Conservation (phyloP, 1,140 invertebrate genomes). For the Drosophila mayri region DNA sequence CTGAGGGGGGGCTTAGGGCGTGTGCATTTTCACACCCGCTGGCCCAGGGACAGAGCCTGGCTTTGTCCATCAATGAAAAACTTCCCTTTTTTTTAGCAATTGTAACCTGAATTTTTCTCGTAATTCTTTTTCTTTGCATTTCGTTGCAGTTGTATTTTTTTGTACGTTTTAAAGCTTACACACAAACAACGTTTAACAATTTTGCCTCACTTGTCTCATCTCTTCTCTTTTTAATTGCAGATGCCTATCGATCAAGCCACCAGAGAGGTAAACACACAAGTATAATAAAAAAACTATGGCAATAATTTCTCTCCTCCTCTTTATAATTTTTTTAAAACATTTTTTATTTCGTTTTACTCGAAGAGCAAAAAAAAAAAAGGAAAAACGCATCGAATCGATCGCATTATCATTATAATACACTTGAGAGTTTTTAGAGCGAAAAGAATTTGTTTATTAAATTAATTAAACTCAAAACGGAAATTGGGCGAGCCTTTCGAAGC, state of each 20-base stretch:
- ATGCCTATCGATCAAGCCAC: conserved; percentile 90
- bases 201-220: conserved; percentile 85
- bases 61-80: conserved; percentile 40
- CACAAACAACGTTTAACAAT: conserved; percentile 60
- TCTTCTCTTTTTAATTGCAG: conserved; percentile 87
- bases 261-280: conserved; percentile 87
- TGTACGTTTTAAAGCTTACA: conserved; percentile 54
- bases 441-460: conserved; percentile 78
- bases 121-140: conserved; percentile 11
- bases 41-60: conserved; percentile 28
- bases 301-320: conserved; percentile 61
- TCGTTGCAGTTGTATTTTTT: conserved; percentile 36
- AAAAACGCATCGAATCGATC: conserved; percentile 43
- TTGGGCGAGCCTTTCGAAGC: conserved; percentile 45
- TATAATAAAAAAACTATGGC: conserved; percentile 81
- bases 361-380: conserved; percentile 23
- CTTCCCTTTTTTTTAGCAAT: conserved; percentile 26
- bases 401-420: conserved; percentile 45
- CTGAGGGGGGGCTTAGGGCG: conserved; percentile 36
- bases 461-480: conserved; percentile 65
- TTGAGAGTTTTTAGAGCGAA: conserved; percentile 85
- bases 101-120: conserved; percentile 23
- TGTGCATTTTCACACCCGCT: conserved; percentile 82
- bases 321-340: conserved; percentile 5
- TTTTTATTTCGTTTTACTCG: conserved; percentile 18